phyloP scores from a whole-genome alignment of 2,797 vertebrate genomes.

The Myotis daubentonii region DNA sequence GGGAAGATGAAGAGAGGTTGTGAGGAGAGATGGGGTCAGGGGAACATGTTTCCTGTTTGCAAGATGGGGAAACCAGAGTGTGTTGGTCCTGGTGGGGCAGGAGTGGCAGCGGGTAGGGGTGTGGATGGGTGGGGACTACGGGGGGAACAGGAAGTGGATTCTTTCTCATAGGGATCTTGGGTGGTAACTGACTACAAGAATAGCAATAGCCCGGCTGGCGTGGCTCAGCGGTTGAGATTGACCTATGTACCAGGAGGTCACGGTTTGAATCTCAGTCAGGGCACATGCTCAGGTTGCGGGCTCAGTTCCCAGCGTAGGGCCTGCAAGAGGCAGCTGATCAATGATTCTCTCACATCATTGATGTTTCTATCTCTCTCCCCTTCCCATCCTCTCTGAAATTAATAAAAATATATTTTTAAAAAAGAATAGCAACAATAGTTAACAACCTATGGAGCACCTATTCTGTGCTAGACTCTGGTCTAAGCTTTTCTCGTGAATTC shows the following conservation, averaged over 20 bases:
- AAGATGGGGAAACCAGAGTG: neutral
- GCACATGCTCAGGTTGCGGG: no score
- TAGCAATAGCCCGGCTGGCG: neutral
- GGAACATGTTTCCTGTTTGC: constrained; percentile 26
- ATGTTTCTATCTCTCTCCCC: no score
- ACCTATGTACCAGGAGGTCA: no score
- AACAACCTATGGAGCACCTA: neutral
- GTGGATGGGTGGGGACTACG: no score
- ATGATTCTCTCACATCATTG: no score
- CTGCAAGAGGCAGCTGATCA: no score
- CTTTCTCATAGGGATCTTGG: neutral
- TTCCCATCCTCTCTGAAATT: no score
- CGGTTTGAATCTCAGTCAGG: no score
- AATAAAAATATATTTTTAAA: no score
- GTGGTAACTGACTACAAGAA: neutral
- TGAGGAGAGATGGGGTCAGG: neutral
- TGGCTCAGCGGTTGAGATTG: no score
- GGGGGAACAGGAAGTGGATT: neutral
- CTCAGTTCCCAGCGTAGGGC: no score
- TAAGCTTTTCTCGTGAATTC: neutral
- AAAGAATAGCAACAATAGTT: neutral
- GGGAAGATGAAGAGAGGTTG: neutral
- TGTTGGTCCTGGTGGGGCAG: neutral
- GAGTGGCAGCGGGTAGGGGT: neutral
- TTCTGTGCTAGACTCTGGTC: neutral